Base-by-base conservation (phyloP, 2,113 vertebrate species). In the Bettongia penicillata region DNA sequence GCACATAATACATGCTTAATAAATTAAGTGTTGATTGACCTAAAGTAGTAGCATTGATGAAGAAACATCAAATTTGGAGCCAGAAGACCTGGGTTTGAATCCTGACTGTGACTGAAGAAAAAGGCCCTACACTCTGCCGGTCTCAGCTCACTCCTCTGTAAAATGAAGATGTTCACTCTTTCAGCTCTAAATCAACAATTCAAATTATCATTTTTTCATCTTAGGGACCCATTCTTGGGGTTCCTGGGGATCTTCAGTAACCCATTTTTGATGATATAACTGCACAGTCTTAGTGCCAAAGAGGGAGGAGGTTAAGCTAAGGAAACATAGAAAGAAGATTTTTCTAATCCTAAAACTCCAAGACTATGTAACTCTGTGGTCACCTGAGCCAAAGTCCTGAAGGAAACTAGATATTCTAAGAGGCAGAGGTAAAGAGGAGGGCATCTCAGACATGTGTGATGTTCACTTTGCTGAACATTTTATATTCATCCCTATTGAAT, bases 11-110 rank as follows among this genome's bases (percentile, higher is more conserved):
- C 37, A 77, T 77, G 68, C 37, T 77, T 77, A 77, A 77, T 19
- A n/a, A 77, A n/a, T 31, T 16, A 55, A 55, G 31, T 68, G 9
- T 14, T 77, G 37, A 77, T 77, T 77, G 57, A 37, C 28, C 26
- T 61, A 31, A 61, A 12, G 28, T 61, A 28, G 10, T 61, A 94
- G 96, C 91, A 43, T 9, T 47, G 57, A 9, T 26, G 90, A 92
- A 90, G 90, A 93, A 95, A n/a, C 89, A 90, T 89, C 57, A 16
- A 51, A 8, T 93, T 95, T 89, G 55, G 9, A 94, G 48, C 91
- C 26, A 49, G 31, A 52, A 91, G 90, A 94, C 94, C 91, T 51
- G 50, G 11, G 0, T 84, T 90, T 94, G 91, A 95, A 89, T 26
- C 8, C 49, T 43, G 89, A 53, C 53, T 77, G n/a, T 91, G 89